Evolutionary conservation across 1,140 invertebrate species (phyloP), one percentile per base, ranked within the genome.

Genomic region (Lepidurus packardi): DNA sequence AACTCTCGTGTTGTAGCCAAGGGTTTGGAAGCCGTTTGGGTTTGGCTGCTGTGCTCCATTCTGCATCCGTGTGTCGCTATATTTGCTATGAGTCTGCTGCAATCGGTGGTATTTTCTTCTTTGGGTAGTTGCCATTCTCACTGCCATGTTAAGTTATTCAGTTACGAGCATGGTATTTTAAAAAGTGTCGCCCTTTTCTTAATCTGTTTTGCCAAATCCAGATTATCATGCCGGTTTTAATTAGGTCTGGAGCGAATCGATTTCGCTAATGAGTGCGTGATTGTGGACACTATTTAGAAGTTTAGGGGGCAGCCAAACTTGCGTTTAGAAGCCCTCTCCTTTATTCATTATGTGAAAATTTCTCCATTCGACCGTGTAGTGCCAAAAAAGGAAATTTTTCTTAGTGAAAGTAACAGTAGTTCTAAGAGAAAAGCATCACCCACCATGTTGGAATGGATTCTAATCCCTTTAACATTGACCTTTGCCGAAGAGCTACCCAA

Each of bases 391-490:
- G 53, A 21, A 65, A 4, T 34, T 34, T 34, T 34, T 34, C 3
- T 34, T 34, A 34, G 34, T 34, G 34, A 65, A 65, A 65, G 53
- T 65, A 65, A 5, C 16, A 65, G 13, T 16, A 9, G 10, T 21
- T 34, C 53, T 65, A 0, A 21, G 53, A 65, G 53, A n/a, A 65
- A 1, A 65, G 16, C 21, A 34, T 34, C 34, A 34, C 53, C 21
- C 53, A 65, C 53, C 53, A 65, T 65, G 53, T 65, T 65, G 53
- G 53, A 65, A 65, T 65, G 53, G 53, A 65, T 65, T 65, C 21
- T 65, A 21, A 13, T 65, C 21, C 53, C 53, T 65, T 65, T 65
- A 65, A 65, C 53, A 1, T 21, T 65, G 16, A 65, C 53, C 21
- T 65, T 65, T 21, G 53, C 53, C 21, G 53, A 65, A 65, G 53